Evolutionary conservation across 53 echinoderm and acorn worm genomes (phyloP), one percentile per base, ranked within the genome.

Genomic region (Luidia sarsii): DNA sequence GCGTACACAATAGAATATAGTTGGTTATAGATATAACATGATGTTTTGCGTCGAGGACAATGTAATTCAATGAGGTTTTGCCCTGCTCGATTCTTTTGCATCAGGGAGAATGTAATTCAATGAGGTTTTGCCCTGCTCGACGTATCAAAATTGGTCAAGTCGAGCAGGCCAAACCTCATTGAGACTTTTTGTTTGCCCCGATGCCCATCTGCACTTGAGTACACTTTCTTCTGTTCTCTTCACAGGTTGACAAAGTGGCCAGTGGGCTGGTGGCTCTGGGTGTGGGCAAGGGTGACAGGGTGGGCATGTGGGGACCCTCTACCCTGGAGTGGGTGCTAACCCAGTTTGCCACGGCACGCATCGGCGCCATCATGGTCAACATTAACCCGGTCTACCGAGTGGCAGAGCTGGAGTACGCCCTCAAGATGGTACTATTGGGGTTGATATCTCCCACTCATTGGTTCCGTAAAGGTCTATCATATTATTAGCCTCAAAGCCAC

Each of bases 251-350:
- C 48, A 60, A 71, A 24, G 24, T 94, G 37, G 94, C 86, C n/a
- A 85, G 86, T 9, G 94, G 94, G 28, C 48, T 94, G 8, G 14
- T 88, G 7, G 81, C 94, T 14, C 33, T 89, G 19, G 91, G 91
- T 1, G 60, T 94, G 30, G 50, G 59, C 35, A 79, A 50, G 38
- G 89, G 89, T 11, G 94, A 94, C 39, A 56, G 94, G 15, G 94
- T 94, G 13, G 94, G 94, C 8, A 94, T 94, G 48, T 94, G 94
- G 91, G 88, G 88, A 25, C 91, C 94, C 15, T 86, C 85, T 34
- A 75, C 49, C 2, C 32, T 91, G 24, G 94, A 94, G 45, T 94
- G 94, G 94, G 82, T 94, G 35, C 56, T 94, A 3, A 94, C 94
- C 11, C 88, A 94, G 67, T 94, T 80, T 86, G 86, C 91, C 15